phyloP scores from a whole-genome alignment of 2,113 vertebrate species.

The Brevimyrus niger region DNA sequence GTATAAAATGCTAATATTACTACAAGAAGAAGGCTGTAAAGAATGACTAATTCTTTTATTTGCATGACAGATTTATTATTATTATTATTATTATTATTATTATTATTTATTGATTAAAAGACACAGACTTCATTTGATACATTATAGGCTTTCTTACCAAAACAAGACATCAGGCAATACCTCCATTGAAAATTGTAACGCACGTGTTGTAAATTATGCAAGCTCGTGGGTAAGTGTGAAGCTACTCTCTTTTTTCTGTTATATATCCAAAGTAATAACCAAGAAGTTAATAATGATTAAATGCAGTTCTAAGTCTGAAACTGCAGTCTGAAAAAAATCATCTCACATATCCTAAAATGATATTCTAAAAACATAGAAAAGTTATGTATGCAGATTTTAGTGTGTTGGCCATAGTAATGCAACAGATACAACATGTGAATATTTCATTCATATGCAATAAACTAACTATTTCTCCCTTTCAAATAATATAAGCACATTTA shows the following conservation, averaged over 20 bases:
- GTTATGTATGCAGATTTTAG: not conserved
- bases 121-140: not conserved
- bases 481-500: not conserved
- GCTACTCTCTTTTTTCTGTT: not conserved
- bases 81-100: not conserved
- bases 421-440: not conserved
- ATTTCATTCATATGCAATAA: not conserved
- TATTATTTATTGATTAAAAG: not conserved
- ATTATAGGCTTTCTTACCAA: not conserved
- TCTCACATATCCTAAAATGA: not conserved
- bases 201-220: not conserved
- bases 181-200: not conserved
- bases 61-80: not conserved
- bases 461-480: not conserved
- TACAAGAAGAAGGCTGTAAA: not conserved
- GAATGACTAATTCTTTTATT: not conserved
- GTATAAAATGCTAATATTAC: not conserved
- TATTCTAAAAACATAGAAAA: not conserved
- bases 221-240: conserved; percentile 5
- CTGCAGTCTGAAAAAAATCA: not conserved
- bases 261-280: not conserved
- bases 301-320: not conserved
- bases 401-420: not conserved
- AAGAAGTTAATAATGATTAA: not conserved
- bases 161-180: not conserved